Conservation (phyloP, 2,888 invertebrate species). For the Heliconius ethilla region DNA sequence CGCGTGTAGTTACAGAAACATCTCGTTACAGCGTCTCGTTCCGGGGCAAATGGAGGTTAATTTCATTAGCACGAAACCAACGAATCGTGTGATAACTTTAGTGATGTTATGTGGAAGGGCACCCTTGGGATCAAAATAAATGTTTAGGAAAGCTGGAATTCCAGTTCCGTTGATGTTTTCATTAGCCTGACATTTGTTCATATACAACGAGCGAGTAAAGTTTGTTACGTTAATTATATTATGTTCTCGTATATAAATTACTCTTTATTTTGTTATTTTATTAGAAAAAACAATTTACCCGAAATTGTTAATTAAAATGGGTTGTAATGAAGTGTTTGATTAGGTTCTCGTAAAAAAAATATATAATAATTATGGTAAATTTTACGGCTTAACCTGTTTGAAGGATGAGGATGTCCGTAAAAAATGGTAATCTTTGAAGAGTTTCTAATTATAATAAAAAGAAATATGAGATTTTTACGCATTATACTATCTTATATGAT, state of each 20-base stretch:
- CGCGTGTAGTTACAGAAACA: conserved; percentile 66
- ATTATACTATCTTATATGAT: too few relatives aligned
- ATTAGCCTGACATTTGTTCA: conserved; percentile 47
- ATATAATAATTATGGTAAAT: background rate
- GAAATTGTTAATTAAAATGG: conserved; percentile 1
- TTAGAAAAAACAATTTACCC: background rate
- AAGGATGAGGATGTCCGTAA: background rate
- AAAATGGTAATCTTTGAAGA: background rate
- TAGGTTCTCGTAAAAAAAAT: background rate
- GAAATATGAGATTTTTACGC: too few relatives aligned
- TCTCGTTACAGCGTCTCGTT: conserved; percentile 74
- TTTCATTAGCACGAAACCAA: conserved; percentile 79
- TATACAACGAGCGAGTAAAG: conserved; percentile 31
- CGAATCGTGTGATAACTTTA: conserved; percentile 82
- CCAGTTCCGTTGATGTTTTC: conserved; percentile 62
- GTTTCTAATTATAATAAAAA: too few relatives aligned
- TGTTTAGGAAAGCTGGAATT: conserved; percentile 55
- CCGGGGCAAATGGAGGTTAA: conserved; percentile 74
- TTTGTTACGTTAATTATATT: conserved; percentile 36
- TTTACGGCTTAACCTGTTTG: background rate
- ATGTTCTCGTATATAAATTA: conserved; percentile 1
- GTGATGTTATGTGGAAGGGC: conserved; percentile 71
- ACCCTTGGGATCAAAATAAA: conserved; percentile 64
- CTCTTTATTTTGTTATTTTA: conserved; percentile 13
- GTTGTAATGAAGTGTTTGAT: background rate